Evolutionary conservation across 2,113 vertebrate species (phyloP), one percentile per base, ranked within the genome.

Genomic region (Mesitornis unicolor): DNA sequence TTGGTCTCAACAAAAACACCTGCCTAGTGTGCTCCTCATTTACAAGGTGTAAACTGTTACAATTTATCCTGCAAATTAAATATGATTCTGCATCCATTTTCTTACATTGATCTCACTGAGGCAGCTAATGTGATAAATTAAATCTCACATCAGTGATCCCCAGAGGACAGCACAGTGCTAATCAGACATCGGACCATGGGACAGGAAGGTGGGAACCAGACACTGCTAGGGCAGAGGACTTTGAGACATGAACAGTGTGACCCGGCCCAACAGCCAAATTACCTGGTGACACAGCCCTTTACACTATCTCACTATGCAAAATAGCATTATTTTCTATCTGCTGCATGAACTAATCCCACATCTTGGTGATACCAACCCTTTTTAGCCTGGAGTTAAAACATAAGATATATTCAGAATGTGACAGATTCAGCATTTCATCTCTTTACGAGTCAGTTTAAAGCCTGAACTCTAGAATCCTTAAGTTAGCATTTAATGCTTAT

Each of bases 401-500:
- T 31, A 74, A 86, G 45, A 74, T 68, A n/a, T 16, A 79, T 47
- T 92, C 40, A 29, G 36, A 91, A 91, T 53, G n/a, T 60, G 81
- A 76, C 3, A 87, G 54, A 71, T 73, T 69, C 25, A 75, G 65
- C 45, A 84, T 64, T 87, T 95, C 9, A n/a, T 81, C 45, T 81
- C 63, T 84, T 70, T 47, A 67, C 38, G 77, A 22, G 42, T 75
- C 82, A 53, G 57, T 87, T 94, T 51, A 74, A 91, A 85, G 70
- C n/a, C 61, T 59, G 61, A 82, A 81, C 14, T 45, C 35, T 50
- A 71, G 57, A 87, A 84, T 82, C 35, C 53, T 40, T 64, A 84
- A 91, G 78, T 48, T 60, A 65, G n/a, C 53, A 76, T 82, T 91
- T 94, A 96, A 85, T 67, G 61, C 65, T 89, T 71, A 64, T 69